Evolutionary conservation across 2,797 vertebrate species (phyloP).

Genomic region (Notoglanidium macrostoma): DNA sequence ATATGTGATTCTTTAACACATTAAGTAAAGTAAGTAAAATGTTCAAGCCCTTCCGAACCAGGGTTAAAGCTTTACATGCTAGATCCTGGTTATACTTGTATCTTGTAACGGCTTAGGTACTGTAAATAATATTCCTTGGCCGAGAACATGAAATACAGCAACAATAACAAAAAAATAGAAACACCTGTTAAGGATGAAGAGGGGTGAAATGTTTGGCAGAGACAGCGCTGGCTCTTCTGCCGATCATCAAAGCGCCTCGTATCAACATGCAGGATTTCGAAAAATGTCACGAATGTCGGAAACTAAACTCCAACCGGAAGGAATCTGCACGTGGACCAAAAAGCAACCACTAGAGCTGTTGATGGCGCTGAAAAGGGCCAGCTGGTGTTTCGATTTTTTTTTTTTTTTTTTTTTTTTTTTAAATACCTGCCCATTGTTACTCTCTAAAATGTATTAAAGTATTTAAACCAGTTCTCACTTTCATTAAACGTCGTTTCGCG

Average conservation of each 20-base stretch:
- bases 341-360: neutral
- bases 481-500: neutral
- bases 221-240: slow-evolving; percentile 55
- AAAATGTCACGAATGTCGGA: neutral
- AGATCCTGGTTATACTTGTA: neutral
- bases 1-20: neutral
- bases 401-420: slow-evolving; percentile 8
- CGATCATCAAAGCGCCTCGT: neutral
- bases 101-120: neutral
- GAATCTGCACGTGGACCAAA: neutral
- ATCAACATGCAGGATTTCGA: slow-evolving; percentile 2
- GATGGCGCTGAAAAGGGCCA: slow-evolving; percentile 11
- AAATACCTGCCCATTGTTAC: neutral
- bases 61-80: neutral
- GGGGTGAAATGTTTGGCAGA: slow-evolving; percentile 39
- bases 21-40: neutral
- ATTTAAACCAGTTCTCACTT: neutral
- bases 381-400: slow-evolving; percentile 47
- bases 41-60: neutral
- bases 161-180: slow-evolving; percentile 41
- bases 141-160: neutral
- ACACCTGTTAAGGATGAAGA: slow-evolving; percentile 35
- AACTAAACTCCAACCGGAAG: slow-evolving; percentile 7
- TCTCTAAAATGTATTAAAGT: neutral
- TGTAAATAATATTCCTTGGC: neutral